Evolutionary conservation across 2,888 invertebrate genomes (phyloP).

Genomic region (Drosophila nr. perissopoda): DNA sequence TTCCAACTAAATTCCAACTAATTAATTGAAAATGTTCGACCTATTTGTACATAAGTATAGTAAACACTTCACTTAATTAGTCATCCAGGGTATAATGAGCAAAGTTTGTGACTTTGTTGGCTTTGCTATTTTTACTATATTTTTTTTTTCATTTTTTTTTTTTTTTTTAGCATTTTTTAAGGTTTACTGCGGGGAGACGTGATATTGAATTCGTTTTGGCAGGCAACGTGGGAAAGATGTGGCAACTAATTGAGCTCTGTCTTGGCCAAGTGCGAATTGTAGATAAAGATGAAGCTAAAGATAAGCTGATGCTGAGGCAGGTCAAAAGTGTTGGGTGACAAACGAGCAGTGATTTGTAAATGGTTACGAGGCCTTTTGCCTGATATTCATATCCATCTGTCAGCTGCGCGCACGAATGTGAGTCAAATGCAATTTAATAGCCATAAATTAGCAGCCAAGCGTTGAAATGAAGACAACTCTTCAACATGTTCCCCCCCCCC

Average conservation of each 20-base stretch:
- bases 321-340: constrained; percentile 53
- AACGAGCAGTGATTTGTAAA: constrained; percentile 33
- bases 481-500: not conserved
- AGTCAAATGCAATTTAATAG: constrained; percentile 65
- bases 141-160: constrained; percentile 10
- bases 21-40: not conserved
- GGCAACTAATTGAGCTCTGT: constrained; percentile 35
- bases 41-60: not conserved
- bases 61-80: not conserved
- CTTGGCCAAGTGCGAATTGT: constrained; percentile 14
- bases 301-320: constrained; percentile 28
- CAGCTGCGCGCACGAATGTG: constrained; percentile 15
- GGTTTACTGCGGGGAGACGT: constrained; percentile 35
- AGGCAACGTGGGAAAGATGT: constrained; percentile 61
- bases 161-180: not conserved
- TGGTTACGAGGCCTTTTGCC: constrained; percentile 22
- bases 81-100: constrained; percentile 3
- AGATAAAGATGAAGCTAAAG: constrained; percentile 6
- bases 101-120: constrained; percentile 18
- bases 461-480: constrained; percentile 46
- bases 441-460: constrained; percentile 60
- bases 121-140: constrained; percentile 7
- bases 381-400: not conserved
- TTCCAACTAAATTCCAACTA: not conserved
- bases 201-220: constrained; percentile 67